A percentile compares a stretch with the other conserved stretches of the same genome.
These are phyloP conservation scores for Caenorhabditis macrosperma DNA, from an alignment of 2,888 invertebrate genomes.

Conservation along the genomic window DNA sequence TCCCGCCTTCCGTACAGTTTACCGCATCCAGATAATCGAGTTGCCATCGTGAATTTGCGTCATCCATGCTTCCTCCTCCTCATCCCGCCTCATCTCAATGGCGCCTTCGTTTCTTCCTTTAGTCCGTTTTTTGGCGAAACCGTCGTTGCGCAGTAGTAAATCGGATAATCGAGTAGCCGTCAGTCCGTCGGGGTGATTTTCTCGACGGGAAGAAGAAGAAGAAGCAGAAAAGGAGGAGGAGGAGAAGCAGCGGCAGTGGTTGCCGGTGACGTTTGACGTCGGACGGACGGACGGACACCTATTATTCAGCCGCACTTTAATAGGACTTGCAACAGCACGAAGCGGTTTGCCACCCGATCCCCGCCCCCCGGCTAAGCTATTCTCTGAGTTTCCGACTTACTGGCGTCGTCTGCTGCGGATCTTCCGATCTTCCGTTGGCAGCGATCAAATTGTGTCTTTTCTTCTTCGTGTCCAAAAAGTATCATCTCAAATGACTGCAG, in stretches of 20 bases:
- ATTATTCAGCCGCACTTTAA: constrained; percentile 56
- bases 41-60: constrained; percentile 44
- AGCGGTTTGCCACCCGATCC: constrained; percentile 46
- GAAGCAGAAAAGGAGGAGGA: constrained; percentile 4
- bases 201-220: constrained; percentile 24
- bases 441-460: background rate
- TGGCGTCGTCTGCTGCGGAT: background rate
- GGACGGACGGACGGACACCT: constrained; percentile 49
- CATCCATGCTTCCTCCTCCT: constrained; percentile 14
- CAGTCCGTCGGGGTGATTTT: constrained; percentile 4
- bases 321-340: constrained; percentile 53
- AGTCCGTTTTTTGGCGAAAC: constrained; percentile 13
- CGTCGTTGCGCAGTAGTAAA: constrained; percentile 40
- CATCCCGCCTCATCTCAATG: constrained; percentile 14
- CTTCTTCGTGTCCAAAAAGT: background rate
- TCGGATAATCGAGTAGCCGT: constrained; percentile 54
- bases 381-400: constrained; percentile 23
- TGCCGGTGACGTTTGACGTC: constrained; percentile 25
- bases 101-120: constrained; percentile 18
- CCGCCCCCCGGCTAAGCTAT: constrained; percentile 28
- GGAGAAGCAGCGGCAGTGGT: constrained; percentile 9
- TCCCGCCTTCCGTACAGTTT: constrained; percentile 26
- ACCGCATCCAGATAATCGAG: constrained; percentile 16
- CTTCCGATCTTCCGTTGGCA: background rate
- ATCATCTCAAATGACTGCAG: no score